Conservation (phyloP, 2,113 vertebrate genomes). For the Notechis scutatus region DNA sequence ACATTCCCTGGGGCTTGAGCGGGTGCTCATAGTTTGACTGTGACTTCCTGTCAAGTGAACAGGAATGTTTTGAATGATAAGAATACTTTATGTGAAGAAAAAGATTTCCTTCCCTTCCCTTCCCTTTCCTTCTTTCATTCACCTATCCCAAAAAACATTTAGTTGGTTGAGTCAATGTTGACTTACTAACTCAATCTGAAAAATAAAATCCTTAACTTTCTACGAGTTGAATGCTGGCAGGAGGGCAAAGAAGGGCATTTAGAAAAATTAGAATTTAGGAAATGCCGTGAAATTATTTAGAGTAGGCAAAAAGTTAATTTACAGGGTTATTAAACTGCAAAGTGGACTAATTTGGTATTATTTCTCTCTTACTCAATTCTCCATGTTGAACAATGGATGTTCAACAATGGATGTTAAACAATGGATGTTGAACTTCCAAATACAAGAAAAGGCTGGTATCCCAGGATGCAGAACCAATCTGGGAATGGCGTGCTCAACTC, state of each 20-base stretch:
- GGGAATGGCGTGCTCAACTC: background rate
- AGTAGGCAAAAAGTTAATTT: background rate
- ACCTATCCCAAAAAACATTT: background rate
- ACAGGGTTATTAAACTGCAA: background rate
- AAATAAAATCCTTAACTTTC: conserved; percentile 2
- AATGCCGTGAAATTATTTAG: background rate
- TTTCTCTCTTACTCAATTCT: background rate
- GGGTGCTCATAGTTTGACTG: background rate
- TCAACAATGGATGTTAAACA: too few relatives aligned
- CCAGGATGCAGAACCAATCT: background rate
- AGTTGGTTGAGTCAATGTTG: background rate
- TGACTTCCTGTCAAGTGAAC: background rate
- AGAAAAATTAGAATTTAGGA: background rate
- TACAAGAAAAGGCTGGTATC: background rate
- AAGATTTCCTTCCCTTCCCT: background rate
- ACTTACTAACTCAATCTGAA: conserved; percentile 37
- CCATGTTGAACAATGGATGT: background rate
- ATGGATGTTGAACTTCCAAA: background rate
- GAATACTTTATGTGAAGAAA: background rate
- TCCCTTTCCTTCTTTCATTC: background rate
- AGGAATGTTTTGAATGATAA: background rate
- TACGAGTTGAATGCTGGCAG: background rate
- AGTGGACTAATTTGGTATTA: background rate
- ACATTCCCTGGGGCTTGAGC: background rate
- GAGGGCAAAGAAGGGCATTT: background rate